These are phyloP conservation scores for Oreotrochilus melanogaster DNA, from an alignment of 2,113 vertebrate species.

Conservation along the genomic window DNA sequence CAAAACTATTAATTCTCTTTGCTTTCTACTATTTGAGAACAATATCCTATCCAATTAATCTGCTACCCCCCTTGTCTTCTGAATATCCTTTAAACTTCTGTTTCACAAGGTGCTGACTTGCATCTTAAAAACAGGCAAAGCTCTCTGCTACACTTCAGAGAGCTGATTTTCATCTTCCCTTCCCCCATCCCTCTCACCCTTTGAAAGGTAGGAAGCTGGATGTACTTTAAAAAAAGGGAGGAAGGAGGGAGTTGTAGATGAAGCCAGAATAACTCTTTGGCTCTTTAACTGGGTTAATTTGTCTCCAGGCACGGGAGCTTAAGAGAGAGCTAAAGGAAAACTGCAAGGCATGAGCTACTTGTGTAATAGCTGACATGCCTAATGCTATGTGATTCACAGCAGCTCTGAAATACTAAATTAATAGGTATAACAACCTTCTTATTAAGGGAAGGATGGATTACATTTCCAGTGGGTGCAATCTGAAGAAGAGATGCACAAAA, in stretches of 20 bases:
- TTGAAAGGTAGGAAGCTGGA: background rate
- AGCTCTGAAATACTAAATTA: constrained; percentile 33
- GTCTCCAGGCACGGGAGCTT: background rate
- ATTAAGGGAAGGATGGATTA: background rate
- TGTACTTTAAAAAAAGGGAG: background rate
- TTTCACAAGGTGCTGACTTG: background rate
- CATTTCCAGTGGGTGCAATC: constrained; percentile 19
- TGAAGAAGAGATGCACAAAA: background rate
- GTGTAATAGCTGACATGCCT: background rate
- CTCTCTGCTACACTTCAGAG: background rate
- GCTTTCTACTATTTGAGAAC: background rate
- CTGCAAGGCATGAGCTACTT: background rate
- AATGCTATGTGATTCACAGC: background rate
- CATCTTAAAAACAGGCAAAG: background rate
- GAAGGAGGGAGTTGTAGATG: background rate
- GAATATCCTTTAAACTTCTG: background rate
- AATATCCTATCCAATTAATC: background rate
- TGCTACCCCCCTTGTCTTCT: background rate
- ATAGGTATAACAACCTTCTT: background rate
- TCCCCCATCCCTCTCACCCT: background rate
- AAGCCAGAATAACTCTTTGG: background rate
- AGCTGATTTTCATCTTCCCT: background rate
- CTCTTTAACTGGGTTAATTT: constrained; percentile 35
- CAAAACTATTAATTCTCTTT: background rate
- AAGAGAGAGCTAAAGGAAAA: background rate